Evolutionary conservation across 2,888 invertebrate species (phyloP), one percentile per base, ranked within the genome.

Genomic region (Corythucha ciliata): DNA sequence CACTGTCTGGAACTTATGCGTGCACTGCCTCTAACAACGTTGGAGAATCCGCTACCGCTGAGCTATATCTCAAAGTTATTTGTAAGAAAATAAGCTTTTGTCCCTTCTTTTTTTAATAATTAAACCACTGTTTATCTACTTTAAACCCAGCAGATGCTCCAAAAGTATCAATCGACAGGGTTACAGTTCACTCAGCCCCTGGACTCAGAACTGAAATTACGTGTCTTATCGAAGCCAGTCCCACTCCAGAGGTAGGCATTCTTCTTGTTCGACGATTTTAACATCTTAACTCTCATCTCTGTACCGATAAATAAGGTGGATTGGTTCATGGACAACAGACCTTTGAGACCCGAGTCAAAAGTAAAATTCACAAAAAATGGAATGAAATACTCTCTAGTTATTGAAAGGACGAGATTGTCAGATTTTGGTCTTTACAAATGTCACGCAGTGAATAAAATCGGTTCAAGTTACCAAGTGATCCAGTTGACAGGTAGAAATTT

Each of bases 361-460:
- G 48, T 53, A 3, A 41, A 45, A 16, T 49, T 49, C 41, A 40
- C 14, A 20, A 53, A 45, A 42, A 34, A 45, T 21, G 53, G 37
- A 18, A 47, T 36, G 8, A 58, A 49, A 22, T 54, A 60, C 37
- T 75, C 76, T 59, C 68, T 89, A 49, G 71, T 83, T 36, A 79
- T 89, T 60, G 74, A 80, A 32, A 76, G 75, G 25, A 81, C 85
- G 0, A 74, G 76, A 27, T 72, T 73, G 46, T 67, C 74, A 0
- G 87, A 89, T 67, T 77, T 86, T 58, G 88, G 86, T 0, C 78
- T 78, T 64, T 88, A 87, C 66, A 78, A 82, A 4, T 88, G 88
- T 66, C 71, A 80, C 22, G 88, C 86, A 0, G 77, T 78, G 54
- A 89, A 88, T 66, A 74, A 75, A 22, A 67, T 84, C 20, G 88